phyloP scores from a whole-genome alignment of 2,113 vertebrate species.

The Datnioides undecimradiatus region DNA sequence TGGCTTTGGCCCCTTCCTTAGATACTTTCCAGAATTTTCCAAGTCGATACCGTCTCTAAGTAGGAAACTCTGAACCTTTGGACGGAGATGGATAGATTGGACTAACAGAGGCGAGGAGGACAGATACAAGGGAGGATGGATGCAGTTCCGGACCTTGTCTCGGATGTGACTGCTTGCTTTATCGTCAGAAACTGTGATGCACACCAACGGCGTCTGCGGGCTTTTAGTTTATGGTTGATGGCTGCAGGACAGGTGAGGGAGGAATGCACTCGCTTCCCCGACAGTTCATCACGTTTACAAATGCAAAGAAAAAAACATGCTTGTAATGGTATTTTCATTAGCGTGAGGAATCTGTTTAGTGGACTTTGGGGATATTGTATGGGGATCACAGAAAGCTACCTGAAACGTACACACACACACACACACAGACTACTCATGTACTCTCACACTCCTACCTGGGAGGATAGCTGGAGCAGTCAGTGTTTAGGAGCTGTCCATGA shows the following conservation, averaged over 20 bases:
- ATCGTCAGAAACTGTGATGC: conserved; percentile 20
- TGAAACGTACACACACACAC: conserved; percentile 1
- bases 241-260: not conserved
- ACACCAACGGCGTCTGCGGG: not conserved
- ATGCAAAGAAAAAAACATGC: conserved; percentile 6
- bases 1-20: not conserved
- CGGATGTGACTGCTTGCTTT: conserved; percentile 15
- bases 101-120: conserved; percentile 13
- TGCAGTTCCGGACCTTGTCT: not conserved
- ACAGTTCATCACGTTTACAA: not conserved
- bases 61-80: conserved; percentile 52
- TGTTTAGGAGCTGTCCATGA: conserved; percentile 65
- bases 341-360: conserved; percentile 24
- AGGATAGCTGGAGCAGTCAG: conserved; percentile 35
- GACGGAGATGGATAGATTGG: conserved; percentile 21
- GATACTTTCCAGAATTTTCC: conserved; percentile 26
- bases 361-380: not conserved
- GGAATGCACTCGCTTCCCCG: conserved; percentile 1
- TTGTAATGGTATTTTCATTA: conserved; percentile 16
- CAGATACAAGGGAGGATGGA: conserved; percentile 10
- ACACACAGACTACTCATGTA: conserved; percentile 3
- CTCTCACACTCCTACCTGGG: conserved; percentile 36
- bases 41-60: conserved; percentile 17
- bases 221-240: not conserved
- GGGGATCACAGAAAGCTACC: not conserved